These are phyloP conservation scores for Petrolisthes manimaculis DNA, from an alignment of 2,888 invertebrate species.

Conservation along the genomic window DNA sequence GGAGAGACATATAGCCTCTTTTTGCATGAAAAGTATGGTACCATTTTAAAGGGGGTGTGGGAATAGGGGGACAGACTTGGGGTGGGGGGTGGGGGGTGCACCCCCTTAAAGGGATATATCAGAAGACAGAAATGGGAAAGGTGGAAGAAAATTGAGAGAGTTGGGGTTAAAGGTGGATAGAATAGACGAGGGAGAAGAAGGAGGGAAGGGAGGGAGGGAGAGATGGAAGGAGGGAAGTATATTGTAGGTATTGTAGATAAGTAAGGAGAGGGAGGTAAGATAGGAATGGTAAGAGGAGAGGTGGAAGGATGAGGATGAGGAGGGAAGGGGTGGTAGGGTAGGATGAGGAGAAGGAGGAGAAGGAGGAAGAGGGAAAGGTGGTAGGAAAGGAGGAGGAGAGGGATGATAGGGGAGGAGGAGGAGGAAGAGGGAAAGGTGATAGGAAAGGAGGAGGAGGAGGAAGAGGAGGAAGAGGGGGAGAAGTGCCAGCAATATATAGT, in stretches of 20 bases:
- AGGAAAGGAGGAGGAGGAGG: neutral
- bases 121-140: neutral
- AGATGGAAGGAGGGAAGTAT: neutral
- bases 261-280: neutral
- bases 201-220: neutral
- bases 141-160: neutral
- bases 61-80: too few relatives aligned
- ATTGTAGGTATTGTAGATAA: too few relatives aligned
- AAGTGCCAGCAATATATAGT: neutral
- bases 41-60: too few relatives aligned
- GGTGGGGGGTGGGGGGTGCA: too few relatives aligned
- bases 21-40: too few relatives aligned
- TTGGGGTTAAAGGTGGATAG: neutral
- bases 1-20: too few relatives aligned
- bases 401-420: neutral
- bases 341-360: neutral
- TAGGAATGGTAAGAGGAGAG: neutral
- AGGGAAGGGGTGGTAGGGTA: neutral
- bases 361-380: too few relatives aligned
- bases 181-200: neutral
- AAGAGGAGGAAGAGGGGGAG: neutral
- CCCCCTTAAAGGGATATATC: too few relatives aligned
- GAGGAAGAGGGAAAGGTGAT: neutral
- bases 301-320: neutral
- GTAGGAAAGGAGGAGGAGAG: too few relatives aligned